Evolutionary conservation across 2,113 vertebrate species (phyloP), one percentile per base, ranked within the genome.

Genomic region (Trinectes maculatus): DNA sequence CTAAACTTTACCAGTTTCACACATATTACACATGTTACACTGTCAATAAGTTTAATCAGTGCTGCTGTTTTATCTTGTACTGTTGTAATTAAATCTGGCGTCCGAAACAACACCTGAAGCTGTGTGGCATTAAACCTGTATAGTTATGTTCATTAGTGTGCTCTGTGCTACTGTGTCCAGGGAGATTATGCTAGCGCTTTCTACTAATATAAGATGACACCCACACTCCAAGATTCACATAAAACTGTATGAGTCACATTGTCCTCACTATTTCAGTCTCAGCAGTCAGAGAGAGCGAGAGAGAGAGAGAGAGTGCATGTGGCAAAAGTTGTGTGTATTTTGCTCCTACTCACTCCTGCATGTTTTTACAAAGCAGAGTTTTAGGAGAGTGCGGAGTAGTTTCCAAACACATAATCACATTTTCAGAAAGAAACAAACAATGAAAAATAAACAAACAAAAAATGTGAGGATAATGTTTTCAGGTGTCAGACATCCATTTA

Each of bases 181-280:
- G 53, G 62, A 65, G 55, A 77, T 78, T 72, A 78, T 70, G 52
- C 67, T 46, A 74, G 61, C 47, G 59, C 39, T 34, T 49, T 75
- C 33, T 69, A 24, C 75, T 67, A 82, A 80, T 79, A 75, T 63
- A 62, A 73, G 55, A 76, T 82, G 78, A 82, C 83, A 82, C 75
- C 85, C 56, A 82, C 64, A 53, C 73, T 26, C 55, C 29, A 34
- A 68, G 77, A 64, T 31, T 36, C 78, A 72, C 74, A 64, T 82
- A 82, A 77, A 79, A 74, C 60, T 49, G 54, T 36, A 66, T 89
- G 83, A 85, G 54, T 87, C 79, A 87, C 71, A 55, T 48, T 71
- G 72, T 74, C 59, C 65, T 73, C 40, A 63, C 82, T 85, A 84
- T 88, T 88, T 88, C 25, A 8, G 79, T 58, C 72, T 54, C 51